Evolutionary conservation across 2,888 invertebrate genomes (phyloP).

Genomic region (Drosophila maculinotata): DNA sequence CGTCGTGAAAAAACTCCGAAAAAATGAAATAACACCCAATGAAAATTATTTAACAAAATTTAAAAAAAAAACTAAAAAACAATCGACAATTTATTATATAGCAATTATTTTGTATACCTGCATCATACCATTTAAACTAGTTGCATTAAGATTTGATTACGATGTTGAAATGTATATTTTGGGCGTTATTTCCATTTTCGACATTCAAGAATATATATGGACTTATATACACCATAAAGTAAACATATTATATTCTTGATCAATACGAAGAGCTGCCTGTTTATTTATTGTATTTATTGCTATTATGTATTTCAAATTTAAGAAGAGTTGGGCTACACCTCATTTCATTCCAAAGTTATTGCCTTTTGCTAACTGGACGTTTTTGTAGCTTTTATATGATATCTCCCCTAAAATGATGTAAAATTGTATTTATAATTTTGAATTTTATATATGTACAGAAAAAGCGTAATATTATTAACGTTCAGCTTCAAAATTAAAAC

Average conservation of each 20-base stretch:
- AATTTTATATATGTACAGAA: constrained; percentile 66
- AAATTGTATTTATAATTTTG: constrained; percentile 36
- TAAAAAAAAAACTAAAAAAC: background rate
- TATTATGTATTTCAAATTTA: constrained; percentile 10
- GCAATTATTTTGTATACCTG: background rate
- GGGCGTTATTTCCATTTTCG: background rate
- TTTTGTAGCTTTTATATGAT: constrained; percentile 39
- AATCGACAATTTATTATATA: background rate
- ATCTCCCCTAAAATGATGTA: constrained; percentile 20
- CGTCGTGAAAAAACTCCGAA: background rate
- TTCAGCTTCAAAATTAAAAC: constrained; percentile 31
- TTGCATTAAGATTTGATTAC: background rate
- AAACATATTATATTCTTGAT: constrained; percentile 3
- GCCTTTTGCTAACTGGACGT: constrained; percentile 21
- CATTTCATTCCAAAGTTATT: constrained; percentile 1
- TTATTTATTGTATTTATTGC: constrained; percentile 7
- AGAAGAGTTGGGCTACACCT: constrained; percentile 20
- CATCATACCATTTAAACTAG: background rate
- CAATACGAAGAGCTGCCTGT: constrained; percentile 6
- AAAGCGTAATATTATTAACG: constrained; percentile 40
- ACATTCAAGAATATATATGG: constrained; percentile 1
- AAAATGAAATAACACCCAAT: constrained; percentile 4
- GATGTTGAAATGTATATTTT: constrained; percentile 2
- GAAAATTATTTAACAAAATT: background rate
- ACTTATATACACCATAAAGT: background rate